Percentiles rank a stretch among this genome's conserved stretches.
Conservation (phyloP, 2,113 vertebrate species). For the Strix aluco region DNA sequence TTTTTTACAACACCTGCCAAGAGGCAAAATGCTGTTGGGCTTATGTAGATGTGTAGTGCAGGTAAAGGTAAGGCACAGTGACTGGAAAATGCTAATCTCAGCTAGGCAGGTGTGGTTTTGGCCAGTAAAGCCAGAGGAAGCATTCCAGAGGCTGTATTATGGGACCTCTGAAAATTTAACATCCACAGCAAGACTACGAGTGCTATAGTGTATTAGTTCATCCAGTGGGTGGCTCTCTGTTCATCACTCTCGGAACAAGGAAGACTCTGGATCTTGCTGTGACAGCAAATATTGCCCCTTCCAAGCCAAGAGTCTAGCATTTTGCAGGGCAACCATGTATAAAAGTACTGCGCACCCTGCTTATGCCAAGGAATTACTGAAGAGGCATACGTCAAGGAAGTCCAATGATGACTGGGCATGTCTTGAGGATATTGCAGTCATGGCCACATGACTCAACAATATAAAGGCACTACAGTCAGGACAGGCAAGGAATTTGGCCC, state of each 20-base stretch:
- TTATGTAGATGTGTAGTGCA: neutral
- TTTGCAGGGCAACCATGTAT: neutral
- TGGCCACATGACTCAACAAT: neutral
- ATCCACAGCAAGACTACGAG: neutral
- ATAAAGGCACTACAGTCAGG: neutral
- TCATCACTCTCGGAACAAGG: neutral
- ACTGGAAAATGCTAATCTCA: neutral
- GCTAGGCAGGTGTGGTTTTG: neutral
- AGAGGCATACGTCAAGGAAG: neutral
- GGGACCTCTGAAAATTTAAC: neutral
- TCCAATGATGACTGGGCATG: neutral
- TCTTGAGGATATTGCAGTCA: neutral
- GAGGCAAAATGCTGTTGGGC: neutral
- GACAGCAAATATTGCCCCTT: neutral
- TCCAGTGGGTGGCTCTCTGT: neutral
- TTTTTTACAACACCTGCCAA: neutral
- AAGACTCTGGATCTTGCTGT: neutral
- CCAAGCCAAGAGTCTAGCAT: neutral
- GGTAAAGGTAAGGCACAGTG: neutral
- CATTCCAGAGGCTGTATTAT: neutral
- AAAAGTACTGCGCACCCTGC: neutral
- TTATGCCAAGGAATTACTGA: neutral
- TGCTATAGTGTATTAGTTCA: neutral
- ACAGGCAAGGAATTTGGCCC: neutral
- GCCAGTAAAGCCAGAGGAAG: neutral